Percentiles rank a stretch among this genome's conserved stretches.
phyloP scores from a whole-genome alignment of 2,797 vertebrate species.

The Mus caroli region DNA sequence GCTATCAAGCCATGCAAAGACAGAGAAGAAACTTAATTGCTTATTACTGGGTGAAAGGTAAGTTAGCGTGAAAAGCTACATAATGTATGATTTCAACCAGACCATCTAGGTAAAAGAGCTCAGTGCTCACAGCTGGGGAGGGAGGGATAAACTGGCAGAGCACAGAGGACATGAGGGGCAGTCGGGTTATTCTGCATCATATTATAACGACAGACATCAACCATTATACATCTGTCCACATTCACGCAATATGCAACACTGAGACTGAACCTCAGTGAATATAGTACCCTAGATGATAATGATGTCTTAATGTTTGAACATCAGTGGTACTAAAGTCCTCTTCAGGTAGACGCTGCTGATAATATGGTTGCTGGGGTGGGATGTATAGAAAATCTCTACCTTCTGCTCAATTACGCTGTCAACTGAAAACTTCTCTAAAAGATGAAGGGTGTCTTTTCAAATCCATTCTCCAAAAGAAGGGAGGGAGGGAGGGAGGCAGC shows the following conservation, averaged over 20 bases:
- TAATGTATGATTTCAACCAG: background rate
- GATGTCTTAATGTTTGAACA: background rate
- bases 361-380: background rate
- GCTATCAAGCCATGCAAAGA: constrained; percentile 17
- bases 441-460: background rate
- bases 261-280: background rate
- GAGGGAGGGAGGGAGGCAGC: too few relatives aligned
- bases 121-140: background rate
- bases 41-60: background rate
- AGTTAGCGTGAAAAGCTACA: background rate
- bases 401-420: background rate
- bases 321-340: background rate
- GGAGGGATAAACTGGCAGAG: background rate
- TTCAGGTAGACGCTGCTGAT: background rate
- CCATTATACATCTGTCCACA: background rate
- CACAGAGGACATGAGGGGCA: background rate
- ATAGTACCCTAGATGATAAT: background rate
- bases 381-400: background rate
- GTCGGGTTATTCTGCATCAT: background rate
- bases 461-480: background rate
- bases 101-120: background rate
- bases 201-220: background rate
- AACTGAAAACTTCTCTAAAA: constrained; percentile 1
- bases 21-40: background rate
- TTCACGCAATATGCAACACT: background rate